A percentile compares a stretch with the other conserved stretches of the same genome.
phyloP scores from a whole-genome alignment of 2,797 vertebrate genomes.

The Eidolon dupreanum region DNA sequence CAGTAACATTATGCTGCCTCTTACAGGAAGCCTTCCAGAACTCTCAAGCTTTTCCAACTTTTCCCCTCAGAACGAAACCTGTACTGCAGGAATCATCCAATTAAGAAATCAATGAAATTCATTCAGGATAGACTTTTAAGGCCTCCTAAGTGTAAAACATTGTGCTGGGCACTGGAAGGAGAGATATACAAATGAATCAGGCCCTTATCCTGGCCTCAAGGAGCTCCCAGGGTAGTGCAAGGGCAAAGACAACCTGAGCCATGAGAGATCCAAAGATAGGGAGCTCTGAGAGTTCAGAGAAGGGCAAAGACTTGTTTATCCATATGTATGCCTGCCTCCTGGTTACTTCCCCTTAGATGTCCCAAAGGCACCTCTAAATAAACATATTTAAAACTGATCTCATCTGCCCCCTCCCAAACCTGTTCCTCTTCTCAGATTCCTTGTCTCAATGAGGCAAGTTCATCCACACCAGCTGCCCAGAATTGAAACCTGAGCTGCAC shows the following conservation, averaged over 20 bases:
- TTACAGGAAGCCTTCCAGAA: conserved; percentile 61
- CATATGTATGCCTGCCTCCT: conserved; percentile 65
- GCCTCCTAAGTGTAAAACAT: not conserved
- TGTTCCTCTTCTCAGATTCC: conserved; percentile 69
- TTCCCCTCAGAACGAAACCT: not conserved
- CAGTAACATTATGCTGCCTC: conserved; percentile 43
- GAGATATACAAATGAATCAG: conserved; percentile 17
- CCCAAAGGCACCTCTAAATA: conserved; percentile 58
- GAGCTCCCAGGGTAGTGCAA: not conserved
- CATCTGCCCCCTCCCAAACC: conserved; percentile 57
- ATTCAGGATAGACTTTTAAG: conserved; percentile 18
- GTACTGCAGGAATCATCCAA: conserved; percentile 4
- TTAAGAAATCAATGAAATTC: conserved; percentile 40
- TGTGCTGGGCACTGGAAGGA: not conserved
- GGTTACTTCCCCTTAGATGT: conserved; percentile 58
- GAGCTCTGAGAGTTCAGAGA: conserved; percentile 56
- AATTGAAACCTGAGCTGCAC: conserved; percentile 68
- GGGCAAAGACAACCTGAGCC: conserved; percentile 35
- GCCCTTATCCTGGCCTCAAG: conserved; percentile 20
- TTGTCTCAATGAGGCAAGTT: conserved; percentile 39
- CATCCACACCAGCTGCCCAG: conserved; percentile 56
- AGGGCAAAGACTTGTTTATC: conserved; percentile 64
- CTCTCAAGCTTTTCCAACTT: conserved; percentile 16
- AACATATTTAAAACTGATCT: conserved; percentile 74
- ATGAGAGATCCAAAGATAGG: conserved; percentile 16